Evolutionary conservation across 2,113 vertebrate genomes (phyloP).

Genomic region (Phainopepla nitens): DNA sequence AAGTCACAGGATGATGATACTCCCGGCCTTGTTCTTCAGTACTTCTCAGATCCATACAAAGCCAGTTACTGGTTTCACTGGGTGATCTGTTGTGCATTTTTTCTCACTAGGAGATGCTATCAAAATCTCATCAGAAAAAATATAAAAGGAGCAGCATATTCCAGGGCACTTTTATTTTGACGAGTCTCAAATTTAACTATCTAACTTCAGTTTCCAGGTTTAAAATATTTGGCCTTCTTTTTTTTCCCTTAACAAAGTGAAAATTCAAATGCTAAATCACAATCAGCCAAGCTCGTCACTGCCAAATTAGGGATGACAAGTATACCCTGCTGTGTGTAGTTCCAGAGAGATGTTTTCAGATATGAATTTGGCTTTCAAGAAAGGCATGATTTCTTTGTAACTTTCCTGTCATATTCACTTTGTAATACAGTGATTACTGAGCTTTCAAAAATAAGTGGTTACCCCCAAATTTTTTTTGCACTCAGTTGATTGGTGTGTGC

Average conservation of each 20-base stretch:
- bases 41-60: neutral
- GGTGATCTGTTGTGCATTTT: neutral
- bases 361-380: constrained; percentile 5
- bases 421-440: neutral
- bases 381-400: neutral
- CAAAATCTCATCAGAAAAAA: neutral
- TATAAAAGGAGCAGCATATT: neutral
- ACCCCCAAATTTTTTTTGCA: neutral
- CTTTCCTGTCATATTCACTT: neutral
- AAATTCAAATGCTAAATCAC: neutral
- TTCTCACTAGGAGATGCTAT: neutral
- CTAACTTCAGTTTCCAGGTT: neutral
- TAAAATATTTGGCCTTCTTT: neutral
- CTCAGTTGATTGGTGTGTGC: neutral
- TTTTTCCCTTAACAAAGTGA: neutral
- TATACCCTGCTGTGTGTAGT: neutral
- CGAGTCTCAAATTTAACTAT: neutral
- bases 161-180: neutral
- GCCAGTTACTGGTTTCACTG: neutral
- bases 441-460: neutral
- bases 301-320: neutral
- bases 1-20: neutral
- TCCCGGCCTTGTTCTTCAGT: neutral
- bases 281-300: neutral
- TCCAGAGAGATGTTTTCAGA: neutral